A percentile compares a stretch with the other conserved stretches of the same genome.
These are phyloP conservation scores for Keiferia lycopersicella DNA, from an alignment of 2,888 invertebrate species.

Conservation along the genomic window DNA sequence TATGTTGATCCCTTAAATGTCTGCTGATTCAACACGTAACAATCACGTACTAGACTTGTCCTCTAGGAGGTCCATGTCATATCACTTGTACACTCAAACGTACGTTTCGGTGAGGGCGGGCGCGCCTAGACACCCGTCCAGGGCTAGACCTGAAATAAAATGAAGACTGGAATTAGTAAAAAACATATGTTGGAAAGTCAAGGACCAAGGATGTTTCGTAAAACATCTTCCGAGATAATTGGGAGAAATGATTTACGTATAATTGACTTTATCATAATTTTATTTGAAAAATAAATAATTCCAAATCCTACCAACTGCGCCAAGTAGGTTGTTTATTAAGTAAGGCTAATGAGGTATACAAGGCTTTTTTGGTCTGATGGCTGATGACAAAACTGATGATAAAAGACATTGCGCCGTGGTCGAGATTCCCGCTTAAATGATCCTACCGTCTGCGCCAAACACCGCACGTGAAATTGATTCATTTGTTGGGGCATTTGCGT, in stretches of 20 bases:
- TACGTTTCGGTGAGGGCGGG: slow-evolving; percentile 43
- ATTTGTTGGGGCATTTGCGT: too few species aligned
- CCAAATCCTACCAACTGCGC: not conserved
- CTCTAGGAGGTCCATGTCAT: slow-evolving; percentile 54
- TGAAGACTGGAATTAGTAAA: not conserved
- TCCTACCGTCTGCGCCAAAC: too few species aligned
- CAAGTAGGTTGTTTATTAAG: too few species aligned
- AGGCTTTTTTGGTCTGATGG: too few species aligned
- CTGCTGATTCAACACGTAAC: slow-evolving; percentile 1
- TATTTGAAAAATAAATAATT: too few species aligned
- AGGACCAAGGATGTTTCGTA: too few species aligned
- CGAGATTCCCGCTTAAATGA: slow-evolving; percentile 74
- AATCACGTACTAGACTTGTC: slow-evolving; percentile 20
- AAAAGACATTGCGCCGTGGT: slow-evolving; percentile 67
- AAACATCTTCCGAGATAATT: too few species aligned
- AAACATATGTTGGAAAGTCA: not conserved
- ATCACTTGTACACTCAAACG: slow-evolving; percentile 51
- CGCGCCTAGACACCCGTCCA: slow-evolving; percentile 41
- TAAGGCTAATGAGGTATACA: too few species aligned
- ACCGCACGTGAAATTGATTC: too few species aligned
- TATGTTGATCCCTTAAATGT: too few species aligned
- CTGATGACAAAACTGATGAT: slow-evolving; percentile 71
- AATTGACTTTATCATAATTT: too few species aligned
- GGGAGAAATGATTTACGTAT: not conserved
- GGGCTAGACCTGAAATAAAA: slow-evolving; percentile 26